These are phyloP conservation scores for Emydura subglobosa DNA, from an alignment of 2,113 vertebrate species.

Conservation along the genomic window DNA sequence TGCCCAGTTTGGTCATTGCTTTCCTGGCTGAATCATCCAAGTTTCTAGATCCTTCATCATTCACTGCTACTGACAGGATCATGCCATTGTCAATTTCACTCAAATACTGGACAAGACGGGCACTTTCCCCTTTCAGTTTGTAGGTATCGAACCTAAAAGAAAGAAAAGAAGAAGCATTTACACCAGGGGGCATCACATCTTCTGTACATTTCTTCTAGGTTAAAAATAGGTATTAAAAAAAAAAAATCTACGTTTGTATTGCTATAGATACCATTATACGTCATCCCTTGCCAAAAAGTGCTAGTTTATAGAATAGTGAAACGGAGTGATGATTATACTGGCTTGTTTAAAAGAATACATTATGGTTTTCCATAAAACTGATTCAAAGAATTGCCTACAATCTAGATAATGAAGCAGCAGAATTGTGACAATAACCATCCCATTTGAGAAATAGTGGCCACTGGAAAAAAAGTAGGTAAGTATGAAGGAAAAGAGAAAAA, in stretches of 20 bases:
- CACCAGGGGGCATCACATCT: not conserved
- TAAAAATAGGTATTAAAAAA: not conserved
- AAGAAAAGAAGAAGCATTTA: not conserved
- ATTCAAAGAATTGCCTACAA: not conserved
- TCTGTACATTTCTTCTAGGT: not conserved
- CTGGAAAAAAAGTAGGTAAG: not conserved
- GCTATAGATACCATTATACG: not conserved
- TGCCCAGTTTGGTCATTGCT: constrained; percentile 89
- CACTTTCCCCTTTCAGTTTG: constrained; percentile 89
- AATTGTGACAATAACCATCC: not conserved
- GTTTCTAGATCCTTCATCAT: constrained; percentile 95
- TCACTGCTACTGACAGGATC: constrained; percentile 91
- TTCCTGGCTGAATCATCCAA: constrained; percentile 92
- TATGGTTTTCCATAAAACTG: not conserved
- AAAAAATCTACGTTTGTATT: not conserved
- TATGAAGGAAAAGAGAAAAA: not conserved
- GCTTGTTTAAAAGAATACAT: not conserved
- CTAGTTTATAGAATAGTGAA: not conserved
- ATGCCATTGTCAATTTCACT: constrained; percentile 81
- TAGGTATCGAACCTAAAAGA: constrained; percentile 93
- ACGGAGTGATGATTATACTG: not conserved
- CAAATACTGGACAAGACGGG: constrained; percentile 89
- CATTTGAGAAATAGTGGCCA: not conserved
- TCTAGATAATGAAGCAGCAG: not conserved
- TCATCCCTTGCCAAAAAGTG: not conserved